Evolutionary conservation across 1,140 invertebrate genomes (phyloP), one percentile per base, ranked within the genome.

Genomic region (Dreissena polymorpha): DNA sequence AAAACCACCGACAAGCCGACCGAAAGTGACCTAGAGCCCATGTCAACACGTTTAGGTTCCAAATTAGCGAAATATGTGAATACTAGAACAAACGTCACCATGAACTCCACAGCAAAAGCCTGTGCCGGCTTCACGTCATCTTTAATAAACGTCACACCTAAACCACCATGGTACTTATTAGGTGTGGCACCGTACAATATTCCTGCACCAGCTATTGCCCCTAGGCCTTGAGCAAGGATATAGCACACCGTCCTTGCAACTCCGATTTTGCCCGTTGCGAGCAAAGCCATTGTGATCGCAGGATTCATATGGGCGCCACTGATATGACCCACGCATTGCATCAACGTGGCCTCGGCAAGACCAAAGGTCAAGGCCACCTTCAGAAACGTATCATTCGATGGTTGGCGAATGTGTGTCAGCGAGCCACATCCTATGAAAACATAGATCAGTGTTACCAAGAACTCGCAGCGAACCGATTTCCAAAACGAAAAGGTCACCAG

Each of bases 11-110:
- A 86, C 51, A 91, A 79, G 27, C 98, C 98, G 85, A 99, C 97
- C 65, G 97, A 97, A 14, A 99, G 91, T 0, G 98, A 96, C 3
- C 95, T 96, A 13, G 97, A 97, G 27, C 97, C 97, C 63, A 97
- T 93, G 92, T 98, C 97, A 50, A 93, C 95, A 64, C 97, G 94
- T 64, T 95, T 95, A 21, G 85, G 85, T 92, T 99, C 98, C 68
- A 95, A 96, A 0, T 97, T 97, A 0, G 95, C 97, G 86, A 97
- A 96, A 14, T 98, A 96, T 12, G 97, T 96, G 67, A 98, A 94
- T 0, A 98, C 95, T 83, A 99, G 93, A 0, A 98, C 93, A 91
- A 98, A 98, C 0, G 97, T 98, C 80, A 98, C 95, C 86, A 98
- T 92, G 0, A 95, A 95, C 93, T 99, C 98, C 39, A 98, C 94